A percentile compares a stretch with the other conserved stretches of the same genome.
Conservation (phyloP, 2,888 invertebrate genomes). For the Malachius bipustulatus region DNA sequence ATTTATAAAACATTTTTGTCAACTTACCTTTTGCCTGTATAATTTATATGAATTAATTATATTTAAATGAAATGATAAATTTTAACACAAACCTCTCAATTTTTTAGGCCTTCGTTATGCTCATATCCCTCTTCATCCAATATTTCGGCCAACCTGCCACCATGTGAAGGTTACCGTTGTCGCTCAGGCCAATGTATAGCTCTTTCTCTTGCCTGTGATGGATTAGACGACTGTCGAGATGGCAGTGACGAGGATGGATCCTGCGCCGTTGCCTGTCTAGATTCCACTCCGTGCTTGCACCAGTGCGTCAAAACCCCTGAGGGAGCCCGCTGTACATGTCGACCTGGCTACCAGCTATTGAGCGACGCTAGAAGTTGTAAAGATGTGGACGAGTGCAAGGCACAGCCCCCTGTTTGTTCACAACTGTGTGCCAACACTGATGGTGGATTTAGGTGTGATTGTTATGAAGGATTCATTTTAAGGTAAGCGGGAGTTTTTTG, state of each 20-base stretch:
- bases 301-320: slow-evolving; percentile 51
- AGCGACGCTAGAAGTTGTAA: slow-evolving; percentile 45
- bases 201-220: slow-evolving; percentile 51
- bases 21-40: no score
- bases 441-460: slow-evolving; percentile 48
- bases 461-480: slow-evolving; percentile 46
- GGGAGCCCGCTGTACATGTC: slow-evolving; percentile 56
- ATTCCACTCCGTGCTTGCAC: slow-evolving; percentile 40
- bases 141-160: slow-evolving; percentile 27
- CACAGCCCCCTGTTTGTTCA: slow-evolving; percentile 45
- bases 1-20: no score
- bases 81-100: no score
- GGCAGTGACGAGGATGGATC: slow-evolving; percentile 56
- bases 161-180: slow-evolving; percentile 44
- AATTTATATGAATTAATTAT: no score
- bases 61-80: no score
- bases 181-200: slow-evolving; percentile 54
- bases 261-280: slow-evolving; percentile 44
- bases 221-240: slow-evolving; percentile 50
- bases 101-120: no score
- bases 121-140: no score
- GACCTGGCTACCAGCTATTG: slow-evolving; percentile 43
- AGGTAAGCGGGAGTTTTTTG: no score
- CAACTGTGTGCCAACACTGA: slow-evolving; percentile 49
- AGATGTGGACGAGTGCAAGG: slow-evolving; percentile 62